Evolutionary conservation across 2,113 vertebrate species (phyloP).

Genomic region (Takifugu flavidus): DNA sequence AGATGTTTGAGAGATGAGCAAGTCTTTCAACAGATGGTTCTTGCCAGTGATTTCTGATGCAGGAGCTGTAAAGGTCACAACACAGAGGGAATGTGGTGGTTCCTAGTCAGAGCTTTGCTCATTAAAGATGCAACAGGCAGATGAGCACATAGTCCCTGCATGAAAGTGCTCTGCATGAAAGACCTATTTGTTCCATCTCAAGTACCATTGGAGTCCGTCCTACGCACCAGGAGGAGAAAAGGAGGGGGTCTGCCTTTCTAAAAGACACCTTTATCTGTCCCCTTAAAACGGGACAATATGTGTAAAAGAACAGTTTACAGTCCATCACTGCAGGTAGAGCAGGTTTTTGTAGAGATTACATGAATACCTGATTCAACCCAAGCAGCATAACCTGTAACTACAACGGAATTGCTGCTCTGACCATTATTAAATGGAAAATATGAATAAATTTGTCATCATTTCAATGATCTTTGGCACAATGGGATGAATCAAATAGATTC

Average conservation of each 20-base stretch:
- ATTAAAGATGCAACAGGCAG: constrained; percentile 56
- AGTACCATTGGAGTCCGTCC: constrained; percentile 67
- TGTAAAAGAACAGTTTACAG: constrained; percentile 57
- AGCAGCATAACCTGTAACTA: constrained; percentile 10
- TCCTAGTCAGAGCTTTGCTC: constrained; percentile 42
- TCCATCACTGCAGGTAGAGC: constrained; percentile 48
- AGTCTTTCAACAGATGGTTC: constrained; percentile 27
- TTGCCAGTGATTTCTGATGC: constrained; percentile 18
- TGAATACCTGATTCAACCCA: too few species aligned
- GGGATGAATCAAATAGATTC: background rate
- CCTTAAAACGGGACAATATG: constrained; percentile 68
- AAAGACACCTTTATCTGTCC: constrained; percentile 75
- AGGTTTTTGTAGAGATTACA: constrained; percentile 36
- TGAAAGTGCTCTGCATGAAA: constrained; percentile 53
- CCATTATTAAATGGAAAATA: background rate
- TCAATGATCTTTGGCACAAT: constrained; percentile 7
- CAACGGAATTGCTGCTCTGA: constrained; percentile 9
- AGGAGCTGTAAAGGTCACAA: constrained; percentile 35
- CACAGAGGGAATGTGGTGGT: constrained; percentile 40
- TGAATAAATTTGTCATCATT: background rate
- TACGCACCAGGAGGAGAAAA: constrained; percentile 56
- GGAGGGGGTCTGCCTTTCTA: constrained; percentile 70
- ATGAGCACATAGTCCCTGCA: constrained; percentile 47
- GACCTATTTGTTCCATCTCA: constrained; percentile 66
- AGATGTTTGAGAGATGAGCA: constrained; percentile 25